Conservation (phyloP, 2,797 vertebrate species). For the Onychomys leucogaster region DNA sequence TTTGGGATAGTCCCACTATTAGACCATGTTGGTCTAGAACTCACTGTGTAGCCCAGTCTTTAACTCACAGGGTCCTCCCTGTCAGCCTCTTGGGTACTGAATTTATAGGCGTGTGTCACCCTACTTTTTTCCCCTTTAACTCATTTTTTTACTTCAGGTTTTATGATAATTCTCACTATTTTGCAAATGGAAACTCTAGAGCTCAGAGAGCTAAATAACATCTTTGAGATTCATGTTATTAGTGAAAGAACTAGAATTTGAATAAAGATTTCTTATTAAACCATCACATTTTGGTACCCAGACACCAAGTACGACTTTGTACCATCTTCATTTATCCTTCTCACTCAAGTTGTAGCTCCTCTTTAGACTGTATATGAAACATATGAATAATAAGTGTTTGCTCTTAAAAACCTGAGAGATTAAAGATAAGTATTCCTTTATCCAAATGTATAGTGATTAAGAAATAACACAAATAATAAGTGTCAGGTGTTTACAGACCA, state of each 20-base stretch:
- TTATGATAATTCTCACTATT: slow-evolving; percentile 31
- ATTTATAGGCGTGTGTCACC: not conserved
- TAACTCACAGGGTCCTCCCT: not conserved
- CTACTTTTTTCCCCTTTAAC: not conserved
- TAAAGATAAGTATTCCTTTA: not conserved
- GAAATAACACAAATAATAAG: not conserved
- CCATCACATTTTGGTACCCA: not conserved
- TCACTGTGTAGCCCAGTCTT: not conserved
- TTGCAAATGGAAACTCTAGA: slow-evolving; percentile 13
- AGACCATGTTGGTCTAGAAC: not conserved
- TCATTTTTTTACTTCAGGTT: not conserved
- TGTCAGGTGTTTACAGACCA: slow-evolving; percentile 4
- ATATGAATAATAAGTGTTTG: slow-evolving; percentile 28
- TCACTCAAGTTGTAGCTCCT: not conserved
- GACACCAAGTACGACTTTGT: not conserved
- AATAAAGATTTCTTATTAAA: not conserved
- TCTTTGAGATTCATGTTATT: slow-evolving; percentile 4
- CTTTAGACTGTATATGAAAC: not conserved
- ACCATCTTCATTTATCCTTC: not conserved
- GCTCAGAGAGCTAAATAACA: slow-evolving; percentile 31
- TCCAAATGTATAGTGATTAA: not conserved
- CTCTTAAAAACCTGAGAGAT: not conserved
- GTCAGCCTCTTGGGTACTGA: not conserved
- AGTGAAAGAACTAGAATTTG: slow-evolving; percentile 14
- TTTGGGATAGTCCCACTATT: not conserved